Evolutionary conservation across 2,888 invertebrate species (phyloP).

Genomic region (Mesodorylaimus sp.): DNA sequence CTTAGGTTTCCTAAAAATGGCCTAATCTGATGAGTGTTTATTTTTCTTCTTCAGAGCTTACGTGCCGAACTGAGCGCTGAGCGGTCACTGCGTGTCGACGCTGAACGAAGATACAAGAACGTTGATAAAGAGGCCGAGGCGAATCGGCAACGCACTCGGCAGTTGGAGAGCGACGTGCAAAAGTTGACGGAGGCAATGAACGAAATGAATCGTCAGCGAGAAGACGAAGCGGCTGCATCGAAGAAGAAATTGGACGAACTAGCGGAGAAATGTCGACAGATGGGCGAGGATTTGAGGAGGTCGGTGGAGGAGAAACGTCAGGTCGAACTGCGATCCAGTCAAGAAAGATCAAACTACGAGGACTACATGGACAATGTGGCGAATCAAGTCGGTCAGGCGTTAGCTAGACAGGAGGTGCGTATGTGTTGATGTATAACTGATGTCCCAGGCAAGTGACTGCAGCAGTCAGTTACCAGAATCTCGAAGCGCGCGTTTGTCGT

Average conservation of each 20-base stretch:
- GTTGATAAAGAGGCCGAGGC: not conserved
- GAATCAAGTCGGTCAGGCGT: not conserved
- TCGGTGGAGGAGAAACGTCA: too few relatives aligned
- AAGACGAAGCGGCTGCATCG: too few relatives aligned
- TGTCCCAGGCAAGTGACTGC: not conserved
- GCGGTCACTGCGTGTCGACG: not conserved
- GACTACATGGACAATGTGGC: conserved; percentile 5
- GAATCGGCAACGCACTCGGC: not conserved
- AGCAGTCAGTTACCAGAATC: not conserved
- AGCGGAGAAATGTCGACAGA: too few relatives aligned
- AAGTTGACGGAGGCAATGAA: not conserved
- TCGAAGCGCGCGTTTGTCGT: not conserved
- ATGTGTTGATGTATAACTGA: too few relatives aligned
- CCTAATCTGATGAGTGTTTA: too few relatives aligned
- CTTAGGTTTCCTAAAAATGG: not conserved
- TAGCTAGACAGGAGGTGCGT: conserved; percentile 2
- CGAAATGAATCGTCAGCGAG: not conserved
- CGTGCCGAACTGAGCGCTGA: conserved; percentile 2
- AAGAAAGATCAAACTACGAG: too few relatives aligned
- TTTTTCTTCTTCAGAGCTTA: not conserved
- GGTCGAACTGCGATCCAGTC: too few relatives aligned
- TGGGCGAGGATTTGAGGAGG: too few relatives aligned
- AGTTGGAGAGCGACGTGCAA: not conserved
- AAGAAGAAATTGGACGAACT: not conserved
- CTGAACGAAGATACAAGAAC: not conserved